phyloP scores from a whole-genome alignment of 2,113 vertebrate species.

The Daubentonia madagascariensis region DNA sequence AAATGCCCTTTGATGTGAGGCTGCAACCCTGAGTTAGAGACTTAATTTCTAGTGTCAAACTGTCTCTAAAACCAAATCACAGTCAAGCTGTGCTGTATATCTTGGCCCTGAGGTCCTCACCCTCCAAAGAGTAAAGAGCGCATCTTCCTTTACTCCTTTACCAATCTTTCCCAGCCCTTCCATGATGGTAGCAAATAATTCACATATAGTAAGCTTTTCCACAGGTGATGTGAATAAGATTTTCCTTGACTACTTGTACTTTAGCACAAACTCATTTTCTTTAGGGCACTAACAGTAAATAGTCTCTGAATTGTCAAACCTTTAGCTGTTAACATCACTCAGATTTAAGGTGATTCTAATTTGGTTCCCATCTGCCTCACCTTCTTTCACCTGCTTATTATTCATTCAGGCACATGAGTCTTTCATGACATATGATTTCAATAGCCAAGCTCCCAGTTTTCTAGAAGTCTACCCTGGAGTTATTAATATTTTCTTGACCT shows the following conservation, averaged over 20 bases:
- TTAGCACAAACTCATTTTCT: constrained; percentile 19
- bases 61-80: neutral
- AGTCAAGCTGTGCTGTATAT: neutral
- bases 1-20: neutral
- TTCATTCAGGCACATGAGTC: neutral
- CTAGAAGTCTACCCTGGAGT: neutral
- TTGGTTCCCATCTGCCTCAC: neutral
- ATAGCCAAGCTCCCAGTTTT: neutral
- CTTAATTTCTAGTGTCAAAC: neutral
- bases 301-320: neutral
- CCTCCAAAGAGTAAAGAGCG: neutral
- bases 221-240: neutral
- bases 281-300: neutral
- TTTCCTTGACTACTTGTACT: neutral
- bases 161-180: neutral
- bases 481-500: neutral
- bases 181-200: neutral
- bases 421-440: neutral
- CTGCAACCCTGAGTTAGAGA: neutral
- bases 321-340: constrained; percentile 17
- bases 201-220: neutral
- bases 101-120: neutral
- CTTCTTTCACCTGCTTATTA: neutral
- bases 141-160: neutral
- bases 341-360: neutral